Percentiles rank a stretch among this genome's conserved stretches.
Conservation (phyloP, 2,113 vertebrate species). For the Gymnogyps californianus region DNA sequence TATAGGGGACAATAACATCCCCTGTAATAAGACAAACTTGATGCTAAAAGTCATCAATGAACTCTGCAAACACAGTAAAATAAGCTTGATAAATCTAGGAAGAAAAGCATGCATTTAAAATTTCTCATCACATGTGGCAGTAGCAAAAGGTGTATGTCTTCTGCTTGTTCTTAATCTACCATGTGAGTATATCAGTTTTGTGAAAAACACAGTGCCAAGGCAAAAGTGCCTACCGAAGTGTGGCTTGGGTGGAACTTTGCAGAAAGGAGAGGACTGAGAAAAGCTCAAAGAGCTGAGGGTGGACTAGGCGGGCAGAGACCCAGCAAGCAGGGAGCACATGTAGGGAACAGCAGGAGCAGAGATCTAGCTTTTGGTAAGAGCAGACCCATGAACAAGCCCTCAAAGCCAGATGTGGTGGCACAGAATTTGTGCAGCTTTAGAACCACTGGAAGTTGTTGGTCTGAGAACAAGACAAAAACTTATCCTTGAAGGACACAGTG, state of each 20-base stretch:
- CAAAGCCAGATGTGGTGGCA: not conserved
- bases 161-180: not conserved
- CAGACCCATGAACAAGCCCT: not conserved
- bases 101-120: not conserved
- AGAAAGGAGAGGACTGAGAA: not conserved
- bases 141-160: not conserved
- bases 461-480: not conserved
- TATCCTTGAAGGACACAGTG: not conserved
- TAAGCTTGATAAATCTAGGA: not conserved
- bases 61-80: not conserved
- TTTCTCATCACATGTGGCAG: not conserved
- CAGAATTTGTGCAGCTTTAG: not conserved
- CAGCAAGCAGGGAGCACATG: not conserved
- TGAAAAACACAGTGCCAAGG: not conserved
- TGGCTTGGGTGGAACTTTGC: not conserved
- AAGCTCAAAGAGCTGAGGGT: not conserved
- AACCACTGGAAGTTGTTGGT: not conserved
- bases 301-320: not conserved
- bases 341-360: not conserved
- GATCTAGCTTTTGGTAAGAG: not conserved
- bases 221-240: not conserved
- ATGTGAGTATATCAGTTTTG: not conserved
- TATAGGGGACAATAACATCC: rapidly evolving
- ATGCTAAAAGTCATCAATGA: not conserved
- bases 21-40: not conserved